A percentile compares a stretch with the other conserved stretches of the same genome.
phyloP scores from a whole-genome alignment of 2,797 vertebrate species.

The Iguana delicatissima region DNA sequence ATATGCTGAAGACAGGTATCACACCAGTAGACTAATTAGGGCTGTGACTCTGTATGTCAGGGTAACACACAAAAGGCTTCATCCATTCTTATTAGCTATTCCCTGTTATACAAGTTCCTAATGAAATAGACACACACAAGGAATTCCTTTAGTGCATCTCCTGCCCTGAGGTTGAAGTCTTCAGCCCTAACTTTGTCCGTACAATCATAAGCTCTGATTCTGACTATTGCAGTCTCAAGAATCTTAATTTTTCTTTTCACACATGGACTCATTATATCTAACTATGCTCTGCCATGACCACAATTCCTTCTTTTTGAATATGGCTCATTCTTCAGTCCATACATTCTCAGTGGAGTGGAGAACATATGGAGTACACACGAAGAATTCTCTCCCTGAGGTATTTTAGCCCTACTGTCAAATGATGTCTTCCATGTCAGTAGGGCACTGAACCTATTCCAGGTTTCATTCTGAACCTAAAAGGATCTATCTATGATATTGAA shows the following conservation, averaged over 20 bases:
- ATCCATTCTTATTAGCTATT: conserved; percentile 47
- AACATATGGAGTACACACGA: background rate
- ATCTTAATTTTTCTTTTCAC: background rate
- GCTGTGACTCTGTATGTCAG: conserved; percentile 41
- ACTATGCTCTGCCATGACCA: background rate
- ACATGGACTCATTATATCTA: background rate
- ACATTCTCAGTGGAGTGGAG: no score
- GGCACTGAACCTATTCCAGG: no score
- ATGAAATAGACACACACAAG: background rate
- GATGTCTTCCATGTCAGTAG: no score
- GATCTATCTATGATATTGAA: no score
- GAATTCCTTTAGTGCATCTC: background rate
- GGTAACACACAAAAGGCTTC: conserved; percentile 52
- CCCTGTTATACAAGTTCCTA: conserved; percentile 27
- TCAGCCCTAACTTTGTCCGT: background rate
- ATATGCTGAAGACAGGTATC: conserved; percentile 47
- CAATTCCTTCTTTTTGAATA: background rate
- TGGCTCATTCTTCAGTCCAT: background rate
- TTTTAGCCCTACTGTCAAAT: background rate
- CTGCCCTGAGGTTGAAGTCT: background rate
- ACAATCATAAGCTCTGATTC: background rate
- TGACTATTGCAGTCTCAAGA: background rate
- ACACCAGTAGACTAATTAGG: conserved; percentile 59
- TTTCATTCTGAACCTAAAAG: no score
- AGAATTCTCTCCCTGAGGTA: background rate